Evolutionary conservation across 2,888 invertebrate species (phyloP), one percentile per base, ranked within the genome.

Genomic region (Epinotia brunnichana): DNA sequence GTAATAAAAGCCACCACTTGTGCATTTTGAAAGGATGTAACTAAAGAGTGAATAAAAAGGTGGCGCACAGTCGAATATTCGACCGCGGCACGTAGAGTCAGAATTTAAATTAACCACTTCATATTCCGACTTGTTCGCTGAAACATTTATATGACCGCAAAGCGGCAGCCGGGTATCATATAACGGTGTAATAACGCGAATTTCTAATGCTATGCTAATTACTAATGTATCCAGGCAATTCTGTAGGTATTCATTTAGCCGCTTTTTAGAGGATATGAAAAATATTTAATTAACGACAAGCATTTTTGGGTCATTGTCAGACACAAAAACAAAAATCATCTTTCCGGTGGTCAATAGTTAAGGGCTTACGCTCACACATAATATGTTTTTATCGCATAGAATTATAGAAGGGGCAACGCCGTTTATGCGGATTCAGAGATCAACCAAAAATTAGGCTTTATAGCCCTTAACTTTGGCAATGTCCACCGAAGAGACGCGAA

Each of bases 91-190:
- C 75, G 72, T 70, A 70, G 71, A 85, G 85, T 77, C 85, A 84
- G 88, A 88, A 90, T 90, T 88, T 87, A 88, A 89, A 89, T 89
- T 90, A 90, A 89, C 88, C 87, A 87, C 88, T 90, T 88, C 89
- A 89, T 88, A 90, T 87, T 87, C 86, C 78, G 80, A 82, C 81
- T 81, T 81, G 82, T 80, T 82, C 81, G 79, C 83, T 88, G 85
- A 87, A 89, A 88, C 87, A 88, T 88, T 87, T 84, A 89, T 87
- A 83, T 78, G 82, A 80, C 82, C 82, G 80, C 82, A 80, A 79
- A 79, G 81, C 79, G 80, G 78, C 79, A 69, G 75, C 69, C 69
- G 77, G 80, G 73, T 68, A 73, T 73, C 73, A 63, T 73, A 73
- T 73, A 73, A 73, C 68, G 73, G 62, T 63, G 68, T 69, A 73